Percentiles rank a stretch among this genome's conserved stretches.
These are phyloP conservation scores for Lymantria monacha DNA, from an alignment of 2,888 invertebrate species.

Conservation along the genomic window DNA sequence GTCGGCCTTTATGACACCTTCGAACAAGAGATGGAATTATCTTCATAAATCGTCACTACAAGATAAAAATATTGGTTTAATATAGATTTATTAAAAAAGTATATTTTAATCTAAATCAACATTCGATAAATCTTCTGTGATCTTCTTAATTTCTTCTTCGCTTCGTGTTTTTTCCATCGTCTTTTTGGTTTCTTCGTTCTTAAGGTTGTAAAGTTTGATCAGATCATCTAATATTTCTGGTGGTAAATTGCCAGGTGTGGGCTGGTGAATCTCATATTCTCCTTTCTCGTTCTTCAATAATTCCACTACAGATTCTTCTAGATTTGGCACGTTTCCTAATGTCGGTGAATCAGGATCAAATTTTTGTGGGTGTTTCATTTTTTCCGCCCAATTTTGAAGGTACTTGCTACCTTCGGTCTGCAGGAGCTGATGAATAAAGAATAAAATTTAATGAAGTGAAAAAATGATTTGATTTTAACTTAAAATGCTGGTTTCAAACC, in stretches of 20 bases:
- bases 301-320: slow-evolving; percentile 71
- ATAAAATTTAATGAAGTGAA: neutral
- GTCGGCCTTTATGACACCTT: too few species aligned
- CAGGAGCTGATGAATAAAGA: slow-evolving; percentile 47
- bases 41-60: too few species aligned
- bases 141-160: slow-evolving; percentile 67
- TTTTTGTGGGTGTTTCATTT: slow-evolving; percentile 64
- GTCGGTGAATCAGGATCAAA: slow-evolving; percentile 20
- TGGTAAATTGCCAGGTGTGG: slow-evolving; percentile 64
- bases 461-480: neutral
- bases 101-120: slow-evolving; percentile 73
- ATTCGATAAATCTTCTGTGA: slow-evolving; percentile 82
- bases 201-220: slow-evolving; percentile 58
- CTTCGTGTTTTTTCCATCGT: slow-evolving; percentile 45
- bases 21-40: too few species aligned
- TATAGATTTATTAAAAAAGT: slow-evolving; percentile 23
- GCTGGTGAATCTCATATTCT: slow-evolving; percentile 71
- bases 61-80: neutral
- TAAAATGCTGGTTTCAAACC: too few species aligned
- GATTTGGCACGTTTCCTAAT: slow-evolving; percentile 59
- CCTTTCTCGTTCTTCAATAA: slow-evolving; percentile 63
- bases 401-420: slow-evolving; percentile 79
- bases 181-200: slow-evolving; percentile 55
- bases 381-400: slow-evolving; percentile 84
- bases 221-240: slow-evolving; percentile 55